Conservation (phyloP, 2,113 vertebrate species). For the Ondatra zibethicus region DNA sequence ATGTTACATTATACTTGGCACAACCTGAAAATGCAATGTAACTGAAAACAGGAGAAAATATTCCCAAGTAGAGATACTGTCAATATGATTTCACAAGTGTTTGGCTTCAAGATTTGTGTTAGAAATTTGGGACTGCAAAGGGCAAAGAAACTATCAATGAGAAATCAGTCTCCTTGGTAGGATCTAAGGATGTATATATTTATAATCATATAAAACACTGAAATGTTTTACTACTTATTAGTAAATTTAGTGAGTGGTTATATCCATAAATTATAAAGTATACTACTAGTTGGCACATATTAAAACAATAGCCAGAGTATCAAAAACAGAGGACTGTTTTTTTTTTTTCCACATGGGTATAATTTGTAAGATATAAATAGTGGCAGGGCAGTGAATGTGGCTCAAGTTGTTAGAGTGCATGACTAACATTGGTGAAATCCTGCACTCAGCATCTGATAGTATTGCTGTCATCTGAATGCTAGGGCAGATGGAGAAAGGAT, state of each 20-base stretch:
- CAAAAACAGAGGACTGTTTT: not conserved
- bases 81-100: constrained; percentile 32
- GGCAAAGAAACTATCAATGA: not conserved
- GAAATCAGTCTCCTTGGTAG: not conserved
- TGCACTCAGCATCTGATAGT: not conserved
- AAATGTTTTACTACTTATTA: constrained; percentile 39
- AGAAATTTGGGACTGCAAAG: not conserved
- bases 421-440: not conserved
- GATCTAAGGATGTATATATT: not conserved
- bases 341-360: constrained; percentile 34
- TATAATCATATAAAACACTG: not conserved
- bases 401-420: not conserved
- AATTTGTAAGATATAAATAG: not conserved
- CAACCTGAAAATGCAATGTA: not conserved
- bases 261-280: not conserved
- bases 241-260: not conserved
- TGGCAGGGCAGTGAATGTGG: not conserved
- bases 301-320: not conserved
- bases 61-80: not conserved
- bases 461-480: not conserved
- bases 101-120: not conserved
- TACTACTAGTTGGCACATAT: not conserved
- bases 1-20: not conserved
- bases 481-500: not conserved
- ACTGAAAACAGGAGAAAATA: constrained; percentile 25